Conservation (phyloP, 2,888 invertebrate species). For the Hydriomena furcata region DNA sequence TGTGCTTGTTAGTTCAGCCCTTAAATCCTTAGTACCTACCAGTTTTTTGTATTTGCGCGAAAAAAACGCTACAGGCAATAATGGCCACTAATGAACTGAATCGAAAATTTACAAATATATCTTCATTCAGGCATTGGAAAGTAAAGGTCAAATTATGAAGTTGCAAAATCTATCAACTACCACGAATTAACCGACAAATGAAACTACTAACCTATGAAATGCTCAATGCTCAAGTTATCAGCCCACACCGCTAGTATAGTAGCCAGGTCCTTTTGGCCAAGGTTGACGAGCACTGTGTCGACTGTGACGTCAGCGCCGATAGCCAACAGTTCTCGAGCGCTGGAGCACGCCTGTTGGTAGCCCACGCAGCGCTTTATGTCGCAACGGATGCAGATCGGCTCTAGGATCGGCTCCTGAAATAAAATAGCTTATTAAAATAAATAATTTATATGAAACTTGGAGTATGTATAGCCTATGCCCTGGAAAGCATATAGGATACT, state of each 20-base stretch:
- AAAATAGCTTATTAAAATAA: background rate
- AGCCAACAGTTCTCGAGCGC: conserved; percentile 68
- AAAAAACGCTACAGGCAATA: no score
- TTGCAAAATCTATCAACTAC: background rate
- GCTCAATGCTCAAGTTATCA: conserved; percentile 87
- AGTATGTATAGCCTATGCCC: no score
- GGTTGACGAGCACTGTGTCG: conserved; percentile 86
- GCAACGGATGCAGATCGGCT: conserved; percentile 87
- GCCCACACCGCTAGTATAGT: conserved; percentile 88
- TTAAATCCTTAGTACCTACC: no score
- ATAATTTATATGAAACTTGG: no score
- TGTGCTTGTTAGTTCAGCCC: no score
- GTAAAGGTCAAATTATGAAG: no score
- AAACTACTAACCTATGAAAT: conserved; percentile 70
- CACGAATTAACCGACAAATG: background rate
- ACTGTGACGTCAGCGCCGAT: conserved; percentile 86
- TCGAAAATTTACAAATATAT: no score
- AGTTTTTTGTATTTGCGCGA: no score
- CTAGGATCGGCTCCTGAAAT: conserved; percentile 87
- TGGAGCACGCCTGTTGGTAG: conserved; percentile 47
- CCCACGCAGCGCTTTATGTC: conserved; percentile 86
- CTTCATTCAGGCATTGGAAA: no score
- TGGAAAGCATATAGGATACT: no score
- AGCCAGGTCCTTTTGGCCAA: conserved; percentile 90
- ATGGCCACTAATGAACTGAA: no score